Base-by-base conservation (phyloP, 2,888 invertebrate species). In the Drosophila limbata region DNA sequence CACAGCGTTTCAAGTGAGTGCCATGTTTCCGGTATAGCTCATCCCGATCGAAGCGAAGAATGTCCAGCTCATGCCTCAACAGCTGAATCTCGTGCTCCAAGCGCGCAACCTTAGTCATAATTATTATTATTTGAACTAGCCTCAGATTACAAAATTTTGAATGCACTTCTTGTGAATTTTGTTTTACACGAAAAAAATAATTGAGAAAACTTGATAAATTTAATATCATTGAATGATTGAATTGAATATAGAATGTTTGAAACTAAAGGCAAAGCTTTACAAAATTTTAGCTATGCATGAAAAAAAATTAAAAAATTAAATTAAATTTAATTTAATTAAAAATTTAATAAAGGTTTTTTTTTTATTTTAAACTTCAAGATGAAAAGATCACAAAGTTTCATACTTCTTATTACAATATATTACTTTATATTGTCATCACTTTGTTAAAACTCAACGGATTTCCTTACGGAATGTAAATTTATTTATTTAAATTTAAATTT, bases 11-110 rank as follows among this genome's bases (percentile, higher is more conserved):
- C 4, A 74, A 47, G 52, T 60, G 67, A 2, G 1, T 4, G 2
- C 25, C 28, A 37, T 69, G 63, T 5, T 51, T 47, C 5, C 42
- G 45, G 6, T 55, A 37, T 5, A 79, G 45, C n/a, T 70, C 33
- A 13, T 79, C 67, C 2, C 73, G 69, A 47, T 71, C 63, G 3
- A 13, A 15, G 0, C 65, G 47, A 3, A 51, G 33, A 0, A 45
- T 6, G 10, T 51, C 45, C 64, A 83, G 33, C 13, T 88, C 83
- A 4, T 52, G 56, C 1, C 74, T 72, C 44, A 84, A 19, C 0
- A 37, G 2, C 2, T 44, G 25, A 2, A 79, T 42, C 55, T 79
- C 63, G 9, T 70, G 67, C 19, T 82, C 69, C 21, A 79, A 50
- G 0, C 66, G 77, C 13, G 68, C 51, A 11, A 39, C 44, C 47